Evolutionary conservation across 2,797 vertebrate genomes (phyloP).

Genomic region (Capromys pilorides): DNA sequence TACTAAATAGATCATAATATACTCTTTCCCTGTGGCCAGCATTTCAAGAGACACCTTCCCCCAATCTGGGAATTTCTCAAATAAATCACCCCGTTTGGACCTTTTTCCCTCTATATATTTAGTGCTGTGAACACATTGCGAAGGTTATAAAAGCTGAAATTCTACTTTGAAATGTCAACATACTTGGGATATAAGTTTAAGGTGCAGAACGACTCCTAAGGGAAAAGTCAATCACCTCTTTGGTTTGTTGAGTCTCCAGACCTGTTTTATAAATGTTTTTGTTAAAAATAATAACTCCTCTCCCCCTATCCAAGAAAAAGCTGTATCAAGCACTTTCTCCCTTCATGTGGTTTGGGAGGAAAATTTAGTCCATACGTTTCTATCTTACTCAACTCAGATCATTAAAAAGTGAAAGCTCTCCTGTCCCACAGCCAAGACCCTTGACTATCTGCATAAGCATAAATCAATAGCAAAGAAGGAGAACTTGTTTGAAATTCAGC

Average conservation of each 20-base stretch:
- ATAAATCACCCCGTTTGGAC: conserved; percentile 74
- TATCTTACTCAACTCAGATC: conserved; percentile 68
- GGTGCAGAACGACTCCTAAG: conserved; percentile 66
- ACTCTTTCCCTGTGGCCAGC: conserved; percentile 64
- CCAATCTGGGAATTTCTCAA: conserved; percentile 67
- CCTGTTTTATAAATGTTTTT: conserved; percentile 74
- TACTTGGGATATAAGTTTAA: conserved; percentile 46
- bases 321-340: conserved; percentile 51
- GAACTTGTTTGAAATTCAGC: conserved; percentile 28
- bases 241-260: conserved; percentile 67
- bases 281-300: conserved; percentile 66
- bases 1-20: conserved; percentile 72
- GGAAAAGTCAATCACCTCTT: conserved; percentile 71
- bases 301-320: conserved; percentile 29
- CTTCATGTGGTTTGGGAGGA: conserved; percentile 73
- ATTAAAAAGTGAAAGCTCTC: conserved; percentile 57
- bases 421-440: conserved; percentile 46
- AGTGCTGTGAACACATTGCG: conserved; percentile 58
- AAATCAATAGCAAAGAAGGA: conserved; percentile 59
- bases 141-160: conserved; percentile 72
- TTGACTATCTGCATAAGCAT: conserved; percentile 57
- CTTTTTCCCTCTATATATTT: conserved; percentile 65
- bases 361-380: conserved; percentile 63
- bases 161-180: conserved; percentile 68
- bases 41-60: conserved; percentile 72